Conservation (phyloP, 2,888 invertebrate genomes). For the Sthenelais limicola region DNA sequence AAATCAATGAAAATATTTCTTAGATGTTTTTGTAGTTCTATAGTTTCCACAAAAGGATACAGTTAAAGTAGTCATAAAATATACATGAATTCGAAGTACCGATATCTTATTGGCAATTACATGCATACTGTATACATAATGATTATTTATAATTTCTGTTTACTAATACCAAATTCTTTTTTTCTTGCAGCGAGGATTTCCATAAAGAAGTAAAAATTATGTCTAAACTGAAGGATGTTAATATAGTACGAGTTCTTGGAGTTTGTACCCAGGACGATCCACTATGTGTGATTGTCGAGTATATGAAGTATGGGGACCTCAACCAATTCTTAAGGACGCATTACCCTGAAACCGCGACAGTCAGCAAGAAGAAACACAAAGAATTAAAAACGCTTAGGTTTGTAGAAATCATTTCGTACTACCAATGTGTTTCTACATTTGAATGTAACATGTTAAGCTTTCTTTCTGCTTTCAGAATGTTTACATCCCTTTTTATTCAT, state of each 20-base stretch:
- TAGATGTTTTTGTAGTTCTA: too few species aligned
- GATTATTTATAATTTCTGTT: too few species aligned
- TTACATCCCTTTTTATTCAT: too few species aligned
- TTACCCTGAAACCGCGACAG: slow-evolving; percentile 78
- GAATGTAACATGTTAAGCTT: too few species aligned
- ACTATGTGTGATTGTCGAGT: slow-evolving; percentile 90
- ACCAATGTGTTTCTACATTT: too few species aligned
- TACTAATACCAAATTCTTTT: slow-evolving; percentile 7
- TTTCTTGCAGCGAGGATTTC: slow-evolving; percentile 82
- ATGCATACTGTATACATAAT: too few species aligned
- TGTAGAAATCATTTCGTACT: slow-evolving; percentile 52
- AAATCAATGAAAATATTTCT: too few species aligned
- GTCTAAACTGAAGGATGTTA: slow-evolving; percentile 87
- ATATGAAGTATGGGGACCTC: slow-evolving; percentile 88
- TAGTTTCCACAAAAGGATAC: too few species aligned
- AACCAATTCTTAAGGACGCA: slow-evolving; percentile 84
- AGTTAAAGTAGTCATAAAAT: too few species aligned
- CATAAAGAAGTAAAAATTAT: slow-evolving; percentile 89
- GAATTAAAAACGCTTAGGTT: slow-evolving; percentile 80
- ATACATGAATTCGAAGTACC: too few species aligned
- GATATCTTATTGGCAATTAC: too few species aligned
- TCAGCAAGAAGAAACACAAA: slow-evolving; percentile 70
- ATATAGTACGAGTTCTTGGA: slow-evolving; percentile 86
- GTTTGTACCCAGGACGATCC: slow-evolving; percentile 87
- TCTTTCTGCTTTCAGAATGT: too few species aligned